phyloP scores from a whole-genome alignment of 2,888 invertebrate species.

The Chrysina gloriosa region DNA sequence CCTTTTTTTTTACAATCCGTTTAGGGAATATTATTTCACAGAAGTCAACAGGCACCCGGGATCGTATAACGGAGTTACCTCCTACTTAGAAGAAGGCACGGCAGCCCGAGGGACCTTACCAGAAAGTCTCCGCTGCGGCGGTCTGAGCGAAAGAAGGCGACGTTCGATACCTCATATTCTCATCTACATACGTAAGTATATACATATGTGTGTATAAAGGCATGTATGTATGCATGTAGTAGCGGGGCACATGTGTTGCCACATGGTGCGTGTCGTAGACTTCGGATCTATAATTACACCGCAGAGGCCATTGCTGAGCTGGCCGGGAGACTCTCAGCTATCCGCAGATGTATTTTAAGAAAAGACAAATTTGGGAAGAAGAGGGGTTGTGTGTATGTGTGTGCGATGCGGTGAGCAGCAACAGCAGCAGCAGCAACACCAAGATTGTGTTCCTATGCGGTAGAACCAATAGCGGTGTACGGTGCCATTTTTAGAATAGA shows the following conservation, averaged over 20 bases:
- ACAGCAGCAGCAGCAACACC: conserved; percentile 13
- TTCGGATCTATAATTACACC: conserved; percentile 49
- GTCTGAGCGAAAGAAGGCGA: no score
- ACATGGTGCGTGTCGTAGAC: conserved; percentile 42
- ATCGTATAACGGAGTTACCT: no score
- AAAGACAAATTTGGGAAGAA: conserved; percentile 85
- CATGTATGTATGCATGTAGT: not conserved
- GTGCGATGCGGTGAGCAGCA: not conserved
- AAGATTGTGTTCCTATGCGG: conserved; percentile 53
- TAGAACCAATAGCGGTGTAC: conserved; percentile 62
- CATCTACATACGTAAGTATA: not conserved
- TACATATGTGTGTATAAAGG: not conserved
- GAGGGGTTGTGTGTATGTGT: conserved; percentile 57
- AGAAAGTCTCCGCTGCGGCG: no score
- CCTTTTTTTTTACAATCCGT: no score
- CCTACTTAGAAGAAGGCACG: no score
- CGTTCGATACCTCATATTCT: no score
- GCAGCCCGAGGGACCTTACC: no score
- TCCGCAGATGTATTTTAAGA: conserved; percentile 78
- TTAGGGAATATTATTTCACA: no score
- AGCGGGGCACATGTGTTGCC: conserved; percentile 49
- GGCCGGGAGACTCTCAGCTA: conserved; percentile 54
- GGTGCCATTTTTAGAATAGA: conserved; percentile 66
- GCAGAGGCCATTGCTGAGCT: conserved; percentile 52
- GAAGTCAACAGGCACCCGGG: no score